A percentile compares a stretch with the other conserved stretches of the same genome.
These are phyloP conservation scores for Salticus scenicus DNA, from an alignment of 2,888 invertebrate species.

Conservation along the genomic window DNA sequence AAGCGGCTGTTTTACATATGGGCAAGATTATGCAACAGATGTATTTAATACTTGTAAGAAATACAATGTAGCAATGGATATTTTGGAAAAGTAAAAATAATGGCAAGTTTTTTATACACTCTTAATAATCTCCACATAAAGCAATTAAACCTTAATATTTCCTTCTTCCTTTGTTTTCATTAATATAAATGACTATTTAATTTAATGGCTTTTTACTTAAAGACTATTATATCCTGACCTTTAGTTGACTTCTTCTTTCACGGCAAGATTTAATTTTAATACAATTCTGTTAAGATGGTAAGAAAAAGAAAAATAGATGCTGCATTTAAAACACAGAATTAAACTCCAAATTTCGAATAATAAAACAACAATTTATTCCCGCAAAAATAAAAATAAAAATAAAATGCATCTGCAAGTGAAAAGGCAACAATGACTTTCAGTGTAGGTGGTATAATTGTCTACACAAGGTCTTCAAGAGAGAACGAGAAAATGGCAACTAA, in stretches of 20 bases:
- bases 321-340: conserved; percentile 43
- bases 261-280: background rate
- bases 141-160: background rate
- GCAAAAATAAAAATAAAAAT: conserved; percentile 5
- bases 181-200: background rate
- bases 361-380: conserved; percentile 5
- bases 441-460: conserved; percentile 63
- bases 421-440: background rate
- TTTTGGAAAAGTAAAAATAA: too few relatives aligned
- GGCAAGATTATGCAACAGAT: too few relatives aligned
- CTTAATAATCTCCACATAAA: background rate
- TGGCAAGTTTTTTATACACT: too few relatives aligned
- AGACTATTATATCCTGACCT: background rate
- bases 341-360: conserved; percentile 24
- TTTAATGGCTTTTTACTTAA: background rate
- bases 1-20: too few relatives aligned
- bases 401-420: background rate
- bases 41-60: too few relatives aligned
- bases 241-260: background rate
- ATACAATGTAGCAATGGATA: too few relatives aligned
- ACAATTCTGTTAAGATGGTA: background rate
- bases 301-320: conserved; percentile 21
- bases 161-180: background rate
- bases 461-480: conserved; percentile 44
- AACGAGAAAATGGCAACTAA: conserved; percentile 45